Percentiles rank a stretch among this genome's conserved stretches.
Conservation (phyloP, 2,888 invertebrate genomes). For the Erebia palarica region DNA sequence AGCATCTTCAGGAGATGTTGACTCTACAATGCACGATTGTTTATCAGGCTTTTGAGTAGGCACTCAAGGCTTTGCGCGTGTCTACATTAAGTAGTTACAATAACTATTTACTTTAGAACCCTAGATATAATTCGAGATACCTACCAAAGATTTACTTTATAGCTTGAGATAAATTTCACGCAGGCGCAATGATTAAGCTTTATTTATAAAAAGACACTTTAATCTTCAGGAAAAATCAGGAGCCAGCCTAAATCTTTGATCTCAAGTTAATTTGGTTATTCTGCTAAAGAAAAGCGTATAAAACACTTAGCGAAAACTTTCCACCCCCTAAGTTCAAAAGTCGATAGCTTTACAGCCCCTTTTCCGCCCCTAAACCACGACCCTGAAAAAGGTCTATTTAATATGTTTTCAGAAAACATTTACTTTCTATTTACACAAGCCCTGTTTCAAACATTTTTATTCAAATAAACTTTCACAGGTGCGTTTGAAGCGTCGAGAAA, state of each 20-base stretch:
- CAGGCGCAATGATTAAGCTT: no score
- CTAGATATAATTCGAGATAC: neutral
- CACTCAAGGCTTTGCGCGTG: no score
- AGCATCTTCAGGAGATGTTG: no score
- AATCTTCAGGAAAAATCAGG: neutral
- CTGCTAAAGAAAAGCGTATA: slow-evolving; percentile 17
- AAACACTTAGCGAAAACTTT: slow-evolving; percentile 29
- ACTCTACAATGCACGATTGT: no score
- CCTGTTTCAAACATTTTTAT: neutral
- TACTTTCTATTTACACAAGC: neutral
- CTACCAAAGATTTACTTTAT: no score
- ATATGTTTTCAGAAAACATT: slow-evolving; percentile 8
- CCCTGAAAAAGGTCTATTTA: slow-evolving; percentile 13
- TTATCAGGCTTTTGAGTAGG: no score
- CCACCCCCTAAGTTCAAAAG: slow-evolving; percentile 22
- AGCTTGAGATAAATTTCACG: no score
- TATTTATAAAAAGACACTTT: neutral
- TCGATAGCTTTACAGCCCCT: slow-evolving; percentile 25
- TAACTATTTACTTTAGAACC: neutral
- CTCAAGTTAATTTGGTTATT: slow-evolving; percentile 16
- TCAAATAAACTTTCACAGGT: no score
- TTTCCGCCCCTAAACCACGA: slow-evolving; percentile 6
- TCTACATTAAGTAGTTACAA: no score
- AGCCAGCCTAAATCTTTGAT: slow-evolving; percentile 14
- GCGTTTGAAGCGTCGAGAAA: no score